Base-by-base conservation (phyloP, 2,113 vertebrate genomes). In the Asarcornis scutulata region DNA sequence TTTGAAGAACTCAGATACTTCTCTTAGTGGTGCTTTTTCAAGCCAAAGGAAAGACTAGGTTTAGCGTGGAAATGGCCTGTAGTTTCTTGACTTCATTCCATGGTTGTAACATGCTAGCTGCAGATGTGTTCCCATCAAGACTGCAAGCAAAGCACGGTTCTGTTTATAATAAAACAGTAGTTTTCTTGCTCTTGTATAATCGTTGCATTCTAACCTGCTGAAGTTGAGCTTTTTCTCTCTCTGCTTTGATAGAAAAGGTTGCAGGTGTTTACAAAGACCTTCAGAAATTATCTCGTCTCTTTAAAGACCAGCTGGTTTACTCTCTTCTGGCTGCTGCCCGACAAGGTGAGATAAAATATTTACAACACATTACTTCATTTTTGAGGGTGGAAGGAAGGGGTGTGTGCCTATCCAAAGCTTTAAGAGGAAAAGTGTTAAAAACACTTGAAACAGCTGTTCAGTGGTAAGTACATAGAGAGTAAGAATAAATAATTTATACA, bases 271-370 rank as follows among this genome's bases (percentile, higher is more conserved):
- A 98, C 95, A 99, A 93, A 97, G 98, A 99, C 48, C 98, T 99
- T 86, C 98, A 96, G 92, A 99, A 99, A 95, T 97, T 99, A 56
- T 99, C 99, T 6, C 98, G 98, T 17, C 95, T 99, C 83, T 99
- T 99, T 97, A 99, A 99, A 97, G 99, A 99, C 96, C 98, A 99
- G 95, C 95, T 99, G 93, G 98, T 98, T 14, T 99, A 99, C 69
- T 99, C 99, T 56, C 98, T 99, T 84, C 98, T 99, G 72, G 99
- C 99, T 56, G 97, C 98, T 58, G 98, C 99, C 66, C 98, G 99
- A 96, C 99, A 99, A 98, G 99, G 99, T 99, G 97, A 95, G 58
- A 27, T 26, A n/a, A 73, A 55, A 34, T 22, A 31, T 7, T 74
- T 73, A 21, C 4, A 22, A 3, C 59, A 36, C 64, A 22, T 5